Evolutionary conservation across 2,888 invertebrate genomes (phyloP), one percentile per base, ranked within the genome.

Genomic region (Orchesella flavescens): DNA sequence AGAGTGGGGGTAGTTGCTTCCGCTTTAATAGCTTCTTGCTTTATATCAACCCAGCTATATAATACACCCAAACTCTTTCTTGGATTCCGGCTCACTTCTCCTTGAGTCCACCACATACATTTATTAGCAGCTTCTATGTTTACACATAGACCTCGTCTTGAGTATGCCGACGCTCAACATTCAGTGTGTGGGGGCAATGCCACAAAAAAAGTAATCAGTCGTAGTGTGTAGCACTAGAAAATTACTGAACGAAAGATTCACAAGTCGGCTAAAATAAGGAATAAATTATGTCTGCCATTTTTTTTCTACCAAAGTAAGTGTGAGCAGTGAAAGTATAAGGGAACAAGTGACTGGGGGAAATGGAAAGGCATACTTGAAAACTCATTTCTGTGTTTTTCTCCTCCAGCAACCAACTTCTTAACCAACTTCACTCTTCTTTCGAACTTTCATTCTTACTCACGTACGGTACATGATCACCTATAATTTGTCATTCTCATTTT

Each of bases 271-370:
- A 76, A 76, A 76, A 68, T 76, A 68, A 46, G 59, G 76, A 76
- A 69, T 78, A 78, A 69, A 78, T 78, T 78, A 78, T 78, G 78
- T 63, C 78, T 46, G 0, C 78, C 71, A 71, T 78, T 78, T 78
- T 69, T 57, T 66, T 69, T 71, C 59, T n/a, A n/a, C n/a, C n/a
- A n/a, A n/a, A n/a, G 57, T 24, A 46, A 76, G 76, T 76, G 75
- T 65, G 34, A 61, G n/a, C 57, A 12, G 63, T 63, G 49, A 49
- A 74, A 63, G 44, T 2, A 43, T 21, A 46, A 74, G 61, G 61
- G 17, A 73, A 61, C 55, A 17, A 68, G 59, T 71, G 34, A 34
- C 34, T 34, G 34, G 78, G 49, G 61, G 10, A 78, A 71, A 78
- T 53, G 78, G 43, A 71, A 71, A 49, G 61, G 43, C 71, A 61